Conservation (phyloP, 2,113 vertebrate species). For the Chlamydotis undulata region DNA sequence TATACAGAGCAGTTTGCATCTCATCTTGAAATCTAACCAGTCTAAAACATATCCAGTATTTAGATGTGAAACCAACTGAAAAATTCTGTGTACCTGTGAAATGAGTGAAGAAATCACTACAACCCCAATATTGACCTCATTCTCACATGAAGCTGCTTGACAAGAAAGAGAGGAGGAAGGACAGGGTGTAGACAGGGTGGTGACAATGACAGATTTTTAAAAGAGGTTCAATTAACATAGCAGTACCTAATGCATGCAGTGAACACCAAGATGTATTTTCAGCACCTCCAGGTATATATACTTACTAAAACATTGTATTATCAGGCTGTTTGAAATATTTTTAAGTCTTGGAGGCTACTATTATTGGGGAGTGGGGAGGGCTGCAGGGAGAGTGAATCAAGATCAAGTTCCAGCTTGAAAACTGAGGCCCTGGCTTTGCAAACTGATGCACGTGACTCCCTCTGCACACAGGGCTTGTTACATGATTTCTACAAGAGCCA, state of each 20-base stretch:
- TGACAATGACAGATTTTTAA: conserved; percentile 5
- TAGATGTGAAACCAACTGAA: background rate
- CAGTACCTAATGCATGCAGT: background rate
- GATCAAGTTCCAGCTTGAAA: conserved; percentile 30
- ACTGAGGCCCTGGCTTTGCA: background rate
- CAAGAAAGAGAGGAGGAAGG: background rate
- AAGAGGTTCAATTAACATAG: conserved; percentile 12
- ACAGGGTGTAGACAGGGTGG: background rate
- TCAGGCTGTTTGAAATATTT: background rate
- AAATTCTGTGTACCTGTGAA: conserved; percentile 28
- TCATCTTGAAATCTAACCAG: background rate
- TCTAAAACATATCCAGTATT: background rate
- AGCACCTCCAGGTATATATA: background rate
- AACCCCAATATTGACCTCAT: background rate
- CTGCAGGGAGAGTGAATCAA: background rate
- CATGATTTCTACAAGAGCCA: background rate
- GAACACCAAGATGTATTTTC: background rate
- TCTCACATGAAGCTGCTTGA: conserved; percentile 23
- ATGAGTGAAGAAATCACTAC: conserved; percentile 32
- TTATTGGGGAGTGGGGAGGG: background rate
- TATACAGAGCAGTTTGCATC: background rate
- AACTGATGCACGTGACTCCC: background rate
- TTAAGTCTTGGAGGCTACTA: background rate
- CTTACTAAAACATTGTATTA: background rate
- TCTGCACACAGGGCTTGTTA: background rate